Conservation (phyloP, 2,797 vertebrate species). For the Channa striata region DNA sequence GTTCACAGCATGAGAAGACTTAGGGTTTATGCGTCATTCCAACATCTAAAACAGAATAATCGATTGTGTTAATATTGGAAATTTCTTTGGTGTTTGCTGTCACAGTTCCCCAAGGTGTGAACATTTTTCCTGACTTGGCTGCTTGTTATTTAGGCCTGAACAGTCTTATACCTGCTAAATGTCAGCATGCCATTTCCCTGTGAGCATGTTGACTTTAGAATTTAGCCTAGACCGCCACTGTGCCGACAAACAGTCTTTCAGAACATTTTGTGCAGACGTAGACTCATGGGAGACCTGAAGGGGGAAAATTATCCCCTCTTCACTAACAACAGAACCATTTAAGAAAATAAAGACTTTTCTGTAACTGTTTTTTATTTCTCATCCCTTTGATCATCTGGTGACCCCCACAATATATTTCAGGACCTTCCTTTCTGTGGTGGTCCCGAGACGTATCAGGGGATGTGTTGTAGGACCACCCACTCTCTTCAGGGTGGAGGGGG, state of each 20-base stretch:
- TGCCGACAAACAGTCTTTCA: neutral
- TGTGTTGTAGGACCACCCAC: slow-evolving; percentile 29
- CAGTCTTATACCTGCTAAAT: neutral
- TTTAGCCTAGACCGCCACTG: neutral
- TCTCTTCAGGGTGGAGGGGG: slow-evolving; percentile 4
- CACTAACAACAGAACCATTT: neutral
- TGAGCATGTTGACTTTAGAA: neutral
- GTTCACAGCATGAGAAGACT: neutral
- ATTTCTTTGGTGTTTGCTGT: neutral
- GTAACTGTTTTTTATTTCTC: neutral
- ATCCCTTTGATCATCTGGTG: slow-evolving; percentile 37
- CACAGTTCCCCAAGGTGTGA: neutral
- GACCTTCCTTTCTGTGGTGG: slow-evolving; percentile 7
- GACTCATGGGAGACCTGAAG: neutral
- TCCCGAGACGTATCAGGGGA: neutral
- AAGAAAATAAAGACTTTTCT: neutral
- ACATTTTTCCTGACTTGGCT: neutral
- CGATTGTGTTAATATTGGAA: too few relatives aligned
- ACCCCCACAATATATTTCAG: slow-evolving; percentile 26
- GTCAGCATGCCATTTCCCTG: neutral
- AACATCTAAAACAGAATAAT: too few relatives aligned
- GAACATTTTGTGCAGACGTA: neutral
- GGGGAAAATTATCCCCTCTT: neutral
- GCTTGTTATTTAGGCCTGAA: neutral
- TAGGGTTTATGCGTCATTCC: too few relatives aligned